phyloP scores from a whole-genome alignment of 2,888 invertebrate genomes.

The Nymphalis polychloros region DNA sequence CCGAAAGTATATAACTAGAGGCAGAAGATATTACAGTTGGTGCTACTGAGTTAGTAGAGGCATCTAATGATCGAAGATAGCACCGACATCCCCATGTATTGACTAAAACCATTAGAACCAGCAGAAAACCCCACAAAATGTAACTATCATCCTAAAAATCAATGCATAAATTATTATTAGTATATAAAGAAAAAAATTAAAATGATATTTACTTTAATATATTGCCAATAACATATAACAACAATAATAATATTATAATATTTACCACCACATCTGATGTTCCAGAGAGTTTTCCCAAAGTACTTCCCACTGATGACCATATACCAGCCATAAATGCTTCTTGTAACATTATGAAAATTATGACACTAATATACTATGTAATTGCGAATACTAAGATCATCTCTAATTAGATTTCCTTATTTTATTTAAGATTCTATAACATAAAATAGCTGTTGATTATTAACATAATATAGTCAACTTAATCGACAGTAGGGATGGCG shows the following conservation, averaged over 20 bases:
- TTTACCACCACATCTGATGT: constrained; percentile 54
- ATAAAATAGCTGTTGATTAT: too few species aligned
- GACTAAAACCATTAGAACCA: constrained; percentile 79
- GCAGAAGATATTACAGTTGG: constrained; percentile 84
- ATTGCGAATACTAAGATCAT: too few species aligned
- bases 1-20: constrained; percentile 84
- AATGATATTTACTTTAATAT: too few species aligned
- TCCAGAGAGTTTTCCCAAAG: constrained; percentile 84
- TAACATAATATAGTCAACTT: too few species aligned
- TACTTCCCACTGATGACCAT: constrained; percentile 84
- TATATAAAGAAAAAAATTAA: too few species aligned
- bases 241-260: too few species aligned
- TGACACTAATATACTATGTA: background rate
- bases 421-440: too few species aligned
- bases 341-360: constrained; percentile 55
- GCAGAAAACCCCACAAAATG: constrained; percentile 56
- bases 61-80: constrained; percentile 84
- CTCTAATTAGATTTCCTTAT: too few species aligned
- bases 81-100: constrained; percentile 84
- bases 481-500: too few species aligned
- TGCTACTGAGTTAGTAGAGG: constrained; percentile 81
- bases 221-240: too few species aligned
- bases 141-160: constrained; percentile 63
- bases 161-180: background rate
- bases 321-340: constrained; percentile 82